Base-by-base conservation (phyloP, 2,888 invertebrate species). In the Stenichneumon culpator region DNA sequence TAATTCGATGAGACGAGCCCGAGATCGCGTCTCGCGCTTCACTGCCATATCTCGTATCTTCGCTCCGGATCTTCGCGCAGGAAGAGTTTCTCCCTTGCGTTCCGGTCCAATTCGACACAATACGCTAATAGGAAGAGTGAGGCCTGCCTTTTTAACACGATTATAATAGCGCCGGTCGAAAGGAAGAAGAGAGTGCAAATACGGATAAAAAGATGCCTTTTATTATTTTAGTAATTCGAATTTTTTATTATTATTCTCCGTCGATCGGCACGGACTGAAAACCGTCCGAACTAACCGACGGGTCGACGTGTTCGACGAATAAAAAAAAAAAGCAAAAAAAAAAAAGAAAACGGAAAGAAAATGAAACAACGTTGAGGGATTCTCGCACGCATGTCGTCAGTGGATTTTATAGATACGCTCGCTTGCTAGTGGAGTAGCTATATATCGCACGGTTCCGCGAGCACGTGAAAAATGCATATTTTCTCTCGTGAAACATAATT, bases 101-200 rank as follows among this genome's bases (percentile, higher is more conserved):
- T 87, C 79, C 86, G 86, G 87, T 87, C 87, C 86, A 86, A 86
- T 87, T 87, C 86, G 72, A 87, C 79, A 82, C 79, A 82, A 87
- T 86, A 78, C 70, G 79, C 47, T 86, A 79, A 84, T 78, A 83
- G 78, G 75, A 86, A 86, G 80, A 86, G 86, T 83, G 65, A 83
- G 72, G 44, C 16, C 28, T 39, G 57, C 47, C 60, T 68, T 63
- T 68, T 16, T 28, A 11, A 39, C 65, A 32, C 25, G 39, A 52
- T 44, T 47, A 36, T 68, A n/a, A 52, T 57, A 50, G 63, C 19
- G 28, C 14, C 39, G 28, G 25, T 72, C 79, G 57, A 69, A 69
- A 44, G 14, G 5, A 16, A 52, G 11, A 36, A 79, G 68, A 79
- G 63, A 79, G 63, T 69, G 74, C 74, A 81, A 74, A 68, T 70